phyloP scores from a whole-genome alignment of 2,113 vertebrate genomes.

The Aptenodytes patagonicus region DNA sequence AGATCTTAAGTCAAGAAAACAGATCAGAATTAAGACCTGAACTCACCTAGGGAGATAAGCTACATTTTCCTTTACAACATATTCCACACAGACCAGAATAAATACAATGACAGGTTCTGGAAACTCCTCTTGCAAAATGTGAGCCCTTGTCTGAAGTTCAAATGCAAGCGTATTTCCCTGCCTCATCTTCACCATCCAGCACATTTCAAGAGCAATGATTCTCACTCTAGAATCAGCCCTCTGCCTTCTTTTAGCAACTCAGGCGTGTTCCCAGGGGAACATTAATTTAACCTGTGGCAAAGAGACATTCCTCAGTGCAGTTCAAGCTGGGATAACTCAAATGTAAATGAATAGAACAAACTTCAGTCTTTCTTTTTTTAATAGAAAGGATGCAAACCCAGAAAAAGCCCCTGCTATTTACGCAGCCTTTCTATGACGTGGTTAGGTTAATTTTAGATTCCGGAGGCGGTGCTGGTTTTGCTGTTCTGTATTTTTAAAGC shows the following conservation, averaged over 20 bases:
- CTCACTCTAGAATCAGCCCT: background rate
- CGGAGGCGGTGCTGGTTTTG: conserved; percentile 39
- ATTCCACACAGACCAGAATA: background rate
- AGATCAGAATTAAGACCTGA: background rate
- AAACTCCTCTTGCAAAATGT: background rate
- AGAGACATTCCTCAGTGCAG: background rate
- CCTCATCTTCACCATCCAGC: background rate
- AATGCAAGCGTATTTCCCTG: background rate
- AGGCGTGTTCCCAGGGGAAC: background rate
- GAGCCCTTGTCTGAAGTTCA: background rate
- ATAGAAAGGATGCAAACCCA: background rate
- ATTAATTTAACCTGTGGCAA: background rate
- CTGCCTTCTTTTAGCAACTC: background rate
- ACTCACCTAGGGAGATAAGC: background rate
- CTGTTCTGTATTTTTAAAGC: conserved; percentile 27
- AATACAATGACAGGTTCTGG: background rate
- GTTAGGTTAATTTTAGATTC: conserved; percentile 44
- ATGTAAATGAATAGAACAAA: background rate
- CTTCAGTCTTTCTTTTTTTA: background rate
- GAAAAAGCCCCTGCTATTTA: background rate
- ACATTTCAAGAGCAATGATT: background rate
- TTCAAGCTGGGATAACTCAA: conserved; percentile 7
- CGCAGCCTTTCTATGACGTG: background rate
- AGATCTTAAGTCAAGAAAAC: background rate
- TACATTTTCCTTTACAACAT: background rate